A percentile compares a stretch with the other conserved stretches of the same genome.
phyloP scores from a whole-genome alignment of 2,888 invertebrate genomes.

The Scaeva pyrastri region DNA sequence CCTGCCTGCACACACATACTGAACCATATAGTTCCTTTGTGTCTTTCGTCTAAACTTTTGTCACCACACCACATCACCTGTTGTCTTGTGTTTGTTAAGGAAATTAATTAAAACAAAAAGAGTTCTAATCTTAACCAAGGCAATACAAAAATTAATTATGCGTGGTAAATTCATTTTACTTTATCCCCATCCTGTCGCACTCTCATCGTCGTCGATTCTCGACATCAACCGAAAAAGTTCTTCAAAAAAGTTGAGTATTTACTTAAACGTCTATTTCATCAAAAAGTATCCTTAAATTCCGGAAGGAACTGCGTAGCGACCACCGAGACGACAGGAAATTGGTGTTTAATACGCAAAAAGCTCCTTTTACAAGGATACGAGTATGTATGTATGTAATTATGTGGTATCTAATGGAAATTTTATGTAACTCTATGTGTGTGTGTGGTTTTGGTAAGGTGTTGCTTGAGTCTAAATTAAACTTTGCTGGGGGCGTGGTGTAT shows the following conservation, averaged over 20 bases:
- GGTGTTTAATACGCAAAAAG: constrained; percentile 14
- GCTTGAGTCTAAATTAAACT: not conserved
- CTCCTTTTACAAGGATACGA: not conserved
- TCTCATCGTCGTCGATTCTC: not conserved
- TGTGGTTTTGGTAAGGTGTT: not conserved
- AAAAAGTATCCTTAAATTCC: not conserved
- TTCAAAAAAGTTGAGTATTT: too few species aligned
- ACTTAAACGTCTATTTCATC: not conserved
- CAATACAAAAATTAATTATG: constrained; percentile 29
- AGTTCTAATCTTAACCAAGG: not conserved
- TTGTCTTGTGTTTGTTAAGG: not conserved
- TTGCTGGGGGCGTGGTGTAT: not conserved
- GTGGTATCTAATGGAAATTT: constrained; percentile 51
- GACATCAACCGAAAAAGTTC: not conserved
- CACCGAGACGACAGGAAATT: not conserved
- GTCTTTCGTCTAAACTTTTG: not conserved
- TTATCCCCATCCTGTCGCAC: not conserved
- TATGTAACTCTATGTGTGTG: not conserved
- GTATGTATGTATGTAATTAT: not conserved
- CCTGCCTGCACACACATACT: too few species aligned
- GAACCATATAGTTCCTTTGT: too few species aligned
- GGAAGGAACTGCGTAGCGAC: constrained; percentile 1
- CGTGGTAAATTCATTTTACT: not conserved
- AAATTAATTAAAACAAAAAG: not conserved
- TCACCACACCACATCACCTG: not conserved